Conservation (phyloP, 1,140 invertebrate species). For the Drosophila equinoxialis region DNA sequence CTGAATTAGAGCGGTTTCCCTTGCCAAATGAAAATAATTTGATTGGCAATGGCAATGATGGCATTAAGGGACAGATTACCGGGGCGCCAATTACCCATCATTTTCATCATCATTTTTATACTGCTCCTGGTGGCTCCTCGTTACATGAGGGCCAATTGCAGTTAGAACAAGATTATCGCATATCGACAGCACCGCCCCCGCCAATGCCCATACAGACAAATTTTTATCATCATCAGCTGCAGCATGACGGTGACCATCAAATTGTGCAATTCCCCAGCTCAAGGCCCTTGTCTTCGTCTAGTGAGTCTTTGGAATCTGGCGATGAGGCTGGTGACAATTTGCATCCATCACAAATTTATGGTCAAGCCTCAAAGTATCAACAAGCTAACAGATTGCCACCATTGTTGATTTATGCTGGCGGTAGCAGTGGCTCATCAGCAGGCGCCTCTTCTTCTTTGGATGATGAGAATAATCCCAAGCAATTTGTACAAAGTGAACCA, state of each 20-base stretch:
- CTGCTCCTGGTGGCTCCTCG: constrained; percentile 45
- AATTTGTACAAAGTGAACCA: constrained; percentile 75
- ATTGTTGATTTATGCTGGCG: constrained; percentile 65
- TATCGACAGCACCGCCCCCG: background rate
- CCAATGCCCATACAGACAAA: background rate
- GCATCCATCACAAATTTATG: constrained; percentile 49
- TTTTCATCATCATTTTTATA: constrained; percentile 83
- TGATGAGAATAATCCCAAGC: constrained; percentile 50
- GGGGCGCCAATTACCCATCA: constrained; percentile 69
- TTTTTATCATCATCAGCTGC: constrained; percentile 4
- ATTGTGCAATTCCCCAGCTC: constrained; percentile 52
- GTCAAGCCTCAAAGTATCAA: constrained; percentile 44
- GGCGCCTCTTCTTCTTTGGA: background rate
- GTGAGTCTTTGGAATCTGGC: constrained; percentile 39
- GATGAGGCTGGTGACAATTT: constrained; percentile 51
- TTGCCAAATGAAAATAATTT: constrained; percentile 34
- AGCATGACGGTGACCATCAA: background rate
- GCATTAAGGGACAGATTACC: background rate
- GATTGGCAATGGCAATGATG: background rate
- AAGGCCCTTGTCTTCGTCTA: constrained; percentile 20
- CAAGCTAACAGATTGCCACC: constrained; percentile 53
- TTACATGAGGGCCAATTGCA: constrained; percentile 9
- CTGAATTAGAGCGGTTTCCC: constrained; percentile 46
- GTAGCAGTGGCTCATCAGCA: background rate
- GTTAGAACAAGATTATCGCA: background rate